These are phyloP conservation scores for Montipora foliosa DNA, from an alignment of 64 coral and sea anemone genomes.

Conservation along the genomic window DNA sequence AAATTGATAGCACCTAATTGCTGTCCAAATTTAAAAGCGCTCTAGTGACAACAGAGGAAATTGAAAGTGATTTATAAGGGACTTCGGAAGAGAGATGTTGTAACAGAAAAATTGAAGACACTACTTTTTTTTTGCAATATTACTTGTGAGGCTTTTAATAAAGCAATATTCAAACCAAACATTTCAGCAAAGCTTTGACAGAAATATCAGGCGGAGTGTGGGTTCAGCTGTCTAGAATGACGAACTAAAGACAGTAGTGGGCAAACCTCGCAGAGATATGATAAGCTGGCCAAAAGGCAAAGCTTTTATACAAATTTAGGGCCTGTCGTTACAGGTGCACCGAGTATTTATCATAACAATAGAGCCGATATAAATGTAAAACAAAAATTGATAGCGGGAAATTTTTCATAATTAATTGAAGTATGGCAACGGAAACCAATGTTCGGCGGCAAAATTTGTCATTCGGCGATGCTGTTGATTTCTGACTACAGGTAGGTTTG, in stretches of 20 bases:
- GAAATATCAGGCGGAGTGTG: slow-evolving; percentile 64
- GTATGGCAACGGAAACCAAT: slow-evolving; percentile 89
- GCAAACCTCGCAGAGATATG: slow-evolving; percentile 68
- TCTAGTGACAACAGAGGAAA: slow-evolving; percentile 52
- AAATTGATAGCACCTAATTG: slow-evolving; percentile 91
- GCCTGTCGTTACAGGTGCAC: slow-evolving; percentile 91
- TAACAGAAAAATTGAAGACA: slow-evolving; percentile 49
- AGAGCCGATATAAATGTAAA: slow-evolving; percentile 92
- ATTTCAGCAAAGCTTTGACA: slow-evolving; percentile 79
- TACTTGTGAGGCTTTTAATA: slow-evolving; percentile 27
- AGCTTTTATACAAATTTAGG: slow-evolving; percentile 96
- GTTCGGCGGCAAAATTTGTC: slow-evolving; percentile 70
- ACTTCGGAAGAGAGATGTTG: slow-evolving; percentile 59
- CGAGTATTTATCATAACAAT: slow-evolving; percentile 96
- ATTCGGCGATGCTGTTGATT: slow-evolving; percentile 76
- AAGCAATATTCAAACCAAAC: slow-evolving; percentile 87
- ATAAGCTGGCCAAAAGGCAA: slow-evolving; percentile 95
- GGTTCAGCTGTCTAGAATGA: slow-evolving; percentile 72
- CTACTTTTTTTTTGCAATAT: slow-evolving; percentile 30
- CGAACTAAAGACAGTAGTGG: slow-evolving; percentile 60
- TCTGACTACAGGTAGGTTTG: slow-evolving; percentile 83
- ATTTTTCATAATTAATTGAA: slow-evolving; percentile 99
- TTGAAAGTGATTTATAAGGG: slow-evolving; percentile 38
- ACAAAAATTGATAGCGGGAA: slow-evolving; percentile 98
- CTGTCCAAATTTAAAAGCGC: slow-evolving; percentile 76